These are phyloP conservation scores for Gastracanthus pulcherrimus DNA, from an alignment of 2,888 invertebrate genomes.

Conservation along the genomic window DNA sequence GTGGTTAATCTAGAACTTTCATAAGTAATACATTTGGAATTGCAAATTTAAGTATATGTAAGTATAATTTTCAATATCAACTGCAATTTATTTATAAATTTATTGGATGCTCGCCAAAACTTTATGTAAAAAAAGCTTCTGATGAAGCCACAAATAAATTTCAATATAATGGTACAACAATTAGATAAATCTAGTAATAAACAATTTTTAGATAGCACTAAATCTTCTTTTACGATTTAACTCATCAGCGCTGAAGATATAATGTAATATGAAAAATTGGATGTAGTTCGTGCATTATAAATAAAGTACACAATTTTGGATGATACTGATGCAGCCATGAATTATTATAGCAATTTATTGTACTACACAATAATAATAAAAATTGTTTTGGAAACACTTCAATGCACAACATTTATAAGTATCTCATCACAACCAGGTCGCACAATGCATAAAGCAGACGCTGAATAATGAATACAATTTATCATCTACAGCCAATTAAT, in stretches of 20 bases:
- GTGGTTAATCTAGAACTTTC: too few species aligned
- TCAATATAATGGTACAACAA: neutral
- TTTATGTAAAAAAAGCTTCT: neutral
- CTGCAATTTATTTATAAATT: neutral
- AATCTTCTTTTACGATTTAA: neutral
- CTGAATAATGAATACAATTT: neutral
- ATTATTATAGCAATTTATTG: too few species aligned
- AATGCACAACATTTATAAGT: neutral
- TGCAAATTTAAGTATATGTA: neutral
- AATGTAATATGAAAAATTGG: neutral
- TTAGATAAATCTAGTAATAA: neutral
- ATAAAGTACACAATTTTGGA: neutral
- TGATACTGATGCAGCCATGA: neutral
- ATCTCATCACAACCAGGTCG: neutral
- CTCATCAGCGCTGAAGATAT: neutral
- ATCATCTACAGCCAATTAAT: too few species aligned
- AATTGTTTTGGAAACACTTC: neutral
- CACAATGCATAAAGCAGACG: too few species aligned
- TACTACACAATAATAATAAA: slow-evolving; percentile 6
- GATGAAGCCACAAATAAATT: neutral
- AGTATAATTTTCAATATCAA: neutral
- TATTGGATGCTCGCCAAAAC: neutral
- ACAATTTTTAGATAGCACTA: neutral
- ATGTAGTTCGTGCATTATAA: neutral
- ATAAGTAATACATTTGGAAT: too few species aligned